phyloP scores from a whole-genome alignment of 92 coral and sea anemone species.

The Heliopora coerulea region DNA sequence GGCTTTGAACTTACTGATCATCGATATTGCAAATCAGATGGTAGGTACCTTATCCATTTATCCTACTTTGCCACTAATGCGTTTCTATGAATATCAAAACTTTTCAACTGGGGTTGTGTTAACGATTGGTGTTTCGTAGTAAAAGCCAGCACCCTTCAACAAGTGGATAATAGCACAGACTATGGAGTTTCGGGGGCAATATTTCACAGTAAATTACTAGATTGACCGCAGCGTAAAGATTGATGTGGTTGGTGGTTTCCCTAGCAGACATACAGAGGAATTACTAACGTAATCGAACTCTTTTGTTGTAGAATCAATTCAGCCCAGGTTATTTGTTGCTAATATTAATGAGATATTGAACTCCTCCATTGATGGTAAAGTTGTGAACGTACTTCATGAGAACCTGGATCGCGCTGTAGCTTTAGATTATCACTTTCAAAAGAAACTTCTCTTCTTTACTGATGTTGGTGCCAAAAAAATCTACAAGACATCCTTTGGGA shows the following conservation, averaged over 20 bases:
- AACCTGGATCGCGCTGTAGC: constrained; percentile 76
- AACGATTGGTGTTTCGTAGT: no score
- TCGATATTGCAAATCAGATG: constrained; percentile 67
- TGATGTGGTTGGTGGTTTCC: no score
- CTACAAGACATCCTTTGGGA: constrained; percentile 52
- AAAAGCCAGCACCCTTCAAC: no score
- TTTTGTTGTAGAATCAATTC: constrained; percentile 50
- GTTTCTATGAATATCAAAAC: no score
- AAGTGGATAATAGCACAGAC: no score
- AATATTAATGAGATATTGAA: constrained; percentile 26
- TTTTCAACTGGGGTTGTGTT: no score
- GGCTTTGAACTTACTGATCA: constrained; percentile 66
- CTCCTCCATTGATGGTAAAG: constrained; percentile 49
- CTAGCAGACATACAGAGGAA: no score
- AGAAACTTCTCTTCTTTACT: constrained; percentile 69
- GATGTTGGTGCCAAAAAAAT: constrained; percentile 77
- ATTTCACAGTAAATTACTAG: no score
- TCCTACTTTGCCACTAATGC: background rate
- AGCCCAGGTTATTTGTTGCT: constrained; percentile 73
- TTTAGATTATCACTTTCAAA: constrained; percentile 70
- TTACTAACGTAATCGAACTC: no score
- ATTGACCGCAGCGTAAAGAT: no score
- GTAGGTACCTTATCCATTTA: constrained; percentile 30
- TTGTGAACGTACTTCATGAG: constrained; percentile 44
- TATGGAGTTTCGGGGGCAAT: no score